These are phyloP conservation scores for Neofelis nebulosa DNA, from an alignment of 2,113 vertebrate species.

Conservation along the genomic window DNA sequence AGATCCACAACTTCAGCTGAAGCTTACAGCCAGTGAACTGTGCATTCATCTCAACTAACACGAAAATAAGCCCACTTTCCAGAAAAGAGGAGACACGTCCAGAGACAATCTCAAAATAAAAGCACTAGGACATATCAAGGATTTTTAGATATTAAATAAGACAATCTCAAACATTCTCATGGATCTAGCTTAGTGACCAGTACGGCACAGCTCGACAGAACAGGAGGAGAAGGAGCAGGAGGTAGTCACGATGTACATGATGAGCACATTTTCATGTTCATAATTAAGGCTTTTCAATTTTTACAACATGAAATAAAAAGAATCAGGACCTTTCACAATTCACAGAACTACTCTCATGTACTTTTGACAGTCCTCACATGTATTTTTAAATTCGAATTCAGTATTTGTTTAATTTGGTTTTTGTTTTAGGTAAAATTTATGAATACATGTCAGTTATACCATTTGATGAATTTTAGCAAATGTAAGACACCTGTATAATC, in stretches of 20 bases:
- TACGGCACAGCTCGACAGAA: background rate
- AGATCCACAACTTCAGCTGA: background rate
- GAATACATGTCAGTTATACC: background rate
- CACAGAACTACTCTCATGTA: background rate
- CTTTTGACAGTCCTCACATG: background rate
- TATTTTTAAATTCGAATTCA: constrained; percentile 7
- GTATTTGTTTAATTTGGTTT: background rate
- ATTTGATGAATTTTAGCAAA: background rate
- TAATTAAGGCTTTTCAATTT: background rate
- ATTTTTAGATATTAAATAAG: background rate
- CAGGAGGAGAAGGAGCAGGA: background rate
- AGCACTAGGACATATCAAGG: background rate
- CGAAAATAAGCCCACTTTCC: background rate
- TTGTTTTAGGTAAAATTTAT: background rate
- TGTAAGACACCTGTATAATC: background rate
- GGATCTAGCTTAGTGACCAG: background rate
- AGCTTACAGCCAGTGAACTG: background rate
- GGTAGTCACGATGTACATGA: background rate
- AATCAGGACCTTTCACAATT: background rate
- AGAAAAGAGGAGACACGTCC: background rate
- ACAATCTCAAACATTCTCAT: background rate
- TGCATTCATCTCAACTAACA: background rate
- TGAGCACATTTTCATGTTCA: background rate
- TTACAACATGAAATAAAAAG: background rate
- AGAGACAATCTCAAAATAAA: background rate